Percentiles rank a stretch among this genome's conserved stretches.
Conservation (phyloP, 2,797 vertebrate genomes). For the Erethizon dorsatum region DNA sequence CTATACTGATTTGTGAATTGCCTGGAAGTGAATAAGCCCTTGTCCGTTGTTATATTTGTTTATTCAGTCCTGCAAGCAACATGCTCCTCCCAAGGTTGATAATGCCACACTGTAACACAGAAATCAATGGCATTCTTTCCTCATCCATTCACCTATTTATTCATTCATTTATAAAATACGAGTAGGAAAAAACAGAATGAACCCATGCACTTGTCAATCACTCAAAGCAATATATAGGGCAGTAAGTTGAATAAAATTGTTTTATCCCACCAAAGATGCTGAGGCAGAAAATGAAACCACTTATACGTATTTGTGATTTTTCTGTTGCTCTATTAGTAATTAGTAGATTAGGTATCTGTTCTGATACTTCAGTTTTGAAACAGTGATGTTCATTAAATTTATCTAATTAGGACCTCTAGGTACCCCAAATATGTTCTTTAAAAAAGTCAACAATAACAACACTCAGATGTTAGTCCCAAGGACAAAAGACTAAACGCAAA, state of each 20-base stretch:
- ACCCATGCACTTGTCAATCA: neutral
- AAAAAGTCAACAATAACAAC: neutral
- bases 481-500: slow-evolving; percentile 61
- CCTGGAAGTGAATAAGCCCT: neutral
- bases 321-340: slow-evolving; percentile 12
- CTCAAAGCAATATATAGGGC: neutral
- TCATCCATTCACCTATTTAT: neutral
- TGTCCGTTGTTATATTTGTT: neutral
- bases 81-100: neutral
- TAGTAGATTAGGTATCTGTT: slow-evolving; percentile 16
- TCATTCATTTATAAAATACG: neutral
- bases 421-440: slow-evolving; percentile 12
- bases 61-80: neutral
- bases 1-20: neutral
- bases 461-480: neutral
- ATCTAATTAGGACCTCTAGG: slow-evolving; percentile 63
- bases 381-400: slow-evolving; percentile 47
- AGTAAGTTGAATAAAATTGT: slow-evolving; percentile 22
- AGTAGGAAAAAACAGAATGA: neutral
- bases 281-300: neutral
- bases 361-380: slow-evolving; percentile 54
- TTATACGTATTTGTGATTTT: neutral
- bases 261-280: neutral
- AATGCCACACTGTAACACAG: neutral
- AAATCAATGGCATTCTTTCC: neutral